Base-by-base conservation (phyloP, 2,113 vertebrate species). In the Drymodes brunneopygia region DNA sequence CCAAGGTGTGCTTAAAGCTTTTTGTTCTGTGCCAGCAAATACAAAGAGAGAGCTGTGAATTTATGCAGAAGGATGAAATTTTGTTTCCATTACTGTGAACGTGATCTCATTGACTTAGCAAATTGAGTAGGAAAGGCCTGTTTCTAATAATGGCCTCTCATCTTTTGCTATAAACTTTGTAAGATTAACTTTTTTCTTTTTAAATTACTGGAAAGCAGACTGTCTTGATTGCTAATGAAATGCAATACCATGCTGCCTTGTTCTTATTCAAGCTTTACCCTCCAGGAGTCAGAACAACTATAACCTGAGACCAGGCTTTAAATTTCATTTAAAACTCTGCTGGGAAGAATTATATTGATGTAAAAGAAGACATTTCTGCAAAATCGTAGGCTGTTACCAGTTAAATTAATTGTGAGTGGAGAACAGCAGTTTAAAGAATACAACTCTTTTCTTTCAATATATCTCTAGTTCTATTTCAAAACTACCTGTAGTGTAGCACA, bases 191-290 rank as follows among this genome's bases (percentile, higher is more conserved):
- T 62, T 94, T 96, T 65, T 81, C 42, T 64, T 61, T 88, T 88
- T n/a, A 74, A 90, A 90, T 81, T 71, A 91, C 93, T 93, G 94
- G 93, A 86, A 87, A 94, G 90, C 92, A 94, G 83, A 79, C 72
- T 87, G 70, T 87, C 82, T 91, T 81, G 86, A 86, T 96, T 95
- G 94, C 92, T 93, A 94, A 96, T 96, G 94, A 96, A 96, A 90
- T 93, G 77, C 67, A 87, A 12, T 96, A 57, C 65, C 35, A 33
- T 54, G 42, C 91, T 93, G 81, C 88, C 86, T 96, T 86, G 84
- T 92, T 97, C 97, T 96, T 97, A 94, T 91, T 91, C 62, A 85
- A 40, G 62, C 93, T 90, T 82, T 88, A 78, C 88, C 82, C 92
- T 91, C 85, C 85, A 86, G 83, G 90, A 97, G 61, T 69, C 66